Evolutionary conservation across 2,888 invertebrate species (phyloP).

Genomic region (Brachyptera putata): DNA sequence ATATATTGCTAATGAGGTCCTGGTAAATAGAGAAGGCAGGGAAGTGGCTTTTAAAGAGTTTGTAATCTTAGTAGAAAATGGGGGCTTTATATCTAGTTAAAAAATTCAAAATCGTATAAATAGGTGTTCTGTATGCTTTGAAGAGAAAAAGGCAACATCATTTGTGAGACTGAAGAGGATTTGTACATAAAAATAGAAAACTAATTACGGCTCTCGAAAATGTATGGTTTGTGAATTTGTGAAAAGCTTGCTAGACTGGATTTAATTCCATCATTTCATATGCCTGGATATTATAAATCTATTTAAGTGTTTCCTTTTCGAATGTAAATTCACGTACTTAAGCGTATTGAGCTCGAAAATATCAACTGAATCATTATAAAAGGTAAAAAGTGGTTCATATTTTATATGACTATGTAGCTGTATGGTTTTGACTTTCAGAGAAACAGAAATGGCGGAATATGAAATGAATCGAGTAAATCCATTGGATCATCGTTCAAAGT

Average conservation of each 20-base stretch:
- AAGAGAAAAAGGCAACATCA: slow-evolving; percentile 4
- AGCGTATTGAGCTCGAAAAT: too few species aligned
- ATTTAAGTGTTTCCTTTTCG: too few species aligned
- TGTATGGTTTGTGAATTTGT: slow-evolving; percentile 9
- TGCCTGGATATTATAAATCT: too few species aligned
- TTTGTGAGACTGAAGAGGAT: slow-evolving; percentile 2
- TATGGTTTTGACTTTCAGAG: too few species aligned
- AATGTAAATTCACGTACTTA: not conserved
- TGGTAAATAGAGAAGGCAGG: not conserved
- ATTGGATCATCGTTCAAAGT: too few species aligned
- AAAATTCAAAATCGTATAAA: slow-evolving; percentile 9
- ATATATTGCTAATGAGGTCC: slow-evolving; percentile 29
- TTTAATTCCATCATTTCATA: too few species aligned
- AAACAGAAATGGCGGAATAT: too few species aligned
- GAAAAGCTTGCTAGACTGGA: not conserved
- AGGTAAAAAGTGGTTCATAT: too few species aligned
- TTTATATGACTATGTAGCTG: too few species aligned
- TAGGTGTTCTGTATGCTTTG: not conserved
- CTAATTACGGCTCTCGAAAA: slow-evolving; percentile 18
- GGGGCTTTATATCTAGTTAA: slow-evolving; percentile 21
- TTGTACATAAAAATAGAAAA: slow-evolving; percentile 15
- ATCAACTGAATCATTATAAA: too few species aligned
- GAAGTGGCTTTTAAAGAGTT: slow-evolving; percentile 16
- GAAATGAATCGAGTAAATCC: too few species aligned
- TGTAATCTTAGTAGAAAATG: slow-evolving; percentile 7